A percentile compares a stretch with the other conserved stretches of the same genome.
Conservation (phyloP, 2,888 invertebrate genomes). For the Aromia moschata region DNA sequence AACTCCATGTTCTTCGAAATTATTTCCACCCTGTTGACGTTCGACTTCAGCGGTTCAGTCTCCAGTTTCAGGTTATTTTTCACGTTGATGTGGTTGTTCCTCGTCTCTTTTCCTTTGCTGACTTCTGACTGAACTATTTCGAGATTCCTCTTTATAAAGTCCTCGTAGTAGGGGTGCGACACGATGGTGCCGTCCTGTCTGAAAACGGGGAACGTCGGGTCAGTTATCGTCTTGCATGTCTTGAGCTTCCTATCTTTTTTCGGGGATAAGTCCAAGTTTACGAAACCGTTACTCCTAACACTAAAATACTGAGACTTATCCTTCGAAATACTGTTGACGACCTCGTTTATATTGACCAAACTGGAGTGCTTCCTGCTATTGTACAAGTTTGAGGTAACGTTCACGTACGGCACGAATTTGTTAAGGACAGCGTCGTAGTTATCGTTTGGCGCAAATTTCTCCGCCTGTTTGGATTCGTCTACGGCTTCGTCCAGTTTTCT, state of each 20-base stretch:
- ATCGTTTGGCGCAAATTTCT: neutral
- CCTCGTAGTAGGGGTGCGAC: conserved; percentile 60
- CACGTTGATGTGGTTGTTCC: too few species aligned
- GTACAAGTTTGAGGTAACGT: conserved; percentile 41
- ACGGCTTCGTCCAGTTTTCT: conserved; percentile 13
- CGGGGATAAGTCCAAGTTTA: conserved; percentile 66
- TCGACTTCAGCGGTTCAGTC: neutral
- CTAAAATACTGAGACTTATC: conserved; percentile 35
- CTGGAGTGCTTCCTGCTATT: conserved; percentile 64
- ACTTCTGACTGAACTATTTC: conserved; percentile 24
- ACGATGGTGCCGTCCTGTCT: conserved; percentile 78
- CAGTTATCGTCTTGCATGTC: conserved; percentile 73
- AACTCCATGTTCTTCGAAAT: conserved; percentile 3
- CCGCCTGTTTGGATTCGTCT: neutral
- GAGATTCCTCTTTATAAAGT: conserved; percentile 10
- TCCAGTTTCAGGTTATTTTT: neutral
- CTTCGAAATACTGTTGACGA: conserved; percentile 62
- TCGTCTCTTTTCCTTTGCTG: conserved; percentile 1
- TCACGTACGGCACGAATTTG: conserved; percentile 34
- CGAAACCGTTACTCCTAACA: conserved; percentile 63
- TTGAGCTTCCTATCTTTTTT: conserved; percentile 47
- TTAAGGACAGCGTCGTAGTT: conserved; percentile 1
- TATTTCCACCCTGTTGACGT: neutral
- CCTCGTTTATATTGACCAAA: conserved; percentile 72
- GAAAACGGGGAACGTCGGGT: conserved; percentile 82